Evolutionary conservation across 1,140 invertebrate species (phyloP), one percentile per base, ranked within the genome.

Genomic region (Tribolium madens): DNA sequence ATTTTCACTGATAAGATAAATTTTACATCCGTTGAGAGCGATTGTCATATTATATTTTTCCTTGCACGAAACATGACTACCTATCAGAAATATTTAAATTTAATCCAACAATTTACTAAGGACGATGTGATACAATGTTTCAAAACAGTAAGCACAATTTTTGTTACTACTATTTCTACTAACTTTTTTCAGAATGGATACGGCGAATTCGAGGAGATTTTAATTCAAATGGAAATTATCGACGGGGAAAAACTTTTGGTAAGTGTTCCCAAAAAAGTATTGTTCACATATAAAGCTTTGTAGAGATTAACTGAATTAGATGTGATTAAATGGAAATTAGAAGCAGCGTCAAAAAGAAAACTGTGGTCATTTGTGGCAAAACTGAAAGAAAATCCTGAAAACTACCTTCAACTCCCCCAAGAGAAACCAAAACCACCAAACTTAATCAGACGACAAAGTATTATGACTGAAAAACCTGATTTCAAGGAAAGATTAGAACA

Each of bases 161-260:
- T 42, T 13, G 21, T 50, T 76, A 70, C 14, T 7, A 46, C 21
- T 5, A 26, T 26, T 26, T 26, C 6, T 3, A 26, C 3, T 5
- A 12, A 9, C 9, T n/a, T 2, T 7, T 69, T 75, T 18, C 15
- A 76, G 75, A 76, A 77, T 26, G 76, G 76, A n/a, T 74, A 26
- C n/a, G 10, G 14, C 21, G 76, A 77, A 15, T 74, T 33, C 33
- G 31, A 50, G 3, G 72, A 75, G 9, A 48, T 53, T 3, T n/a
- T 77, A 10, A 36, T 3, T 1, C 7, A 13, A 10, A 14, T 69
- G 12, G 10, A 68, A 9, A 48, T 74, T 42, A 42, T 0, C 2
- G 60, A 73, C 17, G 78, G 78, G 0, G 1, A 71, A 6, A 36
- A 9, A 9, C 73, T 79, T 50, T 60, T 79, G 60, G 78, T 79